Percentiles rank a stretch among this genome's conserved stretches.
These are phyloP conservation scores for Coturnix japonica DNA, from an alignment of 2,113 vertebrate genomes.

Conservation along the genomic window DNA sequence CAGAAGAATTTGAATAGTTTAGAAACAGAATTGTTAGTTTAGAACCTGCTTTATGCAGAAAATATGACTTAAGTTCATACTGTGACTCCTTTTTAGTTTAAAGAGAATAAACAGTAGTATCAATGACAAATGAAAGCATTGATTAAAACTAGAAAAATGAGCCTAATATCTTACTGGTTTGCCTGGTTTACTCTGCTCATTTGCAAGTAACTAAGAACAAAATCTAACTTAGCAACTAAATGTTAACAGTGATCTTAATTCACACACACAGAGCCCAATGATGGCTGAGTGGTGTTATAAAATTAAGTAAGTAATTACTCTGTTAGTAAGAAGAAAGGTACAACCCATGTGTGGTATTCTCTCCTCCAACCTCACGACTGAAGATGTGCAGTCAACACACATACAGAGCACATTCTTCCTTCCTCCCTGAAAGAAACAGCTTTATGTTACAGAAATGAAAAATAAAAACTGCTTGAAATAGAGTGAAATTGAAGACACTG, in stretches of 20 bases:
- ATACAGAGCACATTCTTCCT: not conserved
- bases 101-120: not conserved
- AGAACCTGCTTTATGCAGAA: not conserved
- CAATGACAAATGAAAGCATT: not conserved
- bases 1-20: not conserved
- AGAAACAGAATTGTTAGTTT: not conserved
- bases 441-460: not conserved
- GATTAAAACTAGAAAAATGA: not conserved
- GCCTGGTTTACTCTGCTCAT: not conserved
- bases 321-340: not conserved
- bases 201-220: constrained; percentile 5
- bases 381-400: not conserved
- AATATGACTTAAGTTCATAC: not conserved
- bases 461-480: constrained; percentile 19
- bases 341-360: not conserved
- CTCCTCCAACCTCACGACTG: not conserved
- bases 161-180: not conserved
- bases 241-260: not conserved
- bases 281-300: not conserved
- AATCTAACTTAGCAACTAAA: constrained; percentile 8
- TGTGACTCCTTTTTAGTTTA: not conserved
- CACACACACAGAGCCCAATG: not conserved
- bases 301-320: not conserved
- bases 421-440: not conserved
- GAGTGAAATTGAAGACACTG: not conserved